A percentile compares a stretch with the other conserved stretches of the same genome.
These are phyloP conservation scores for Pseudomyrmex gracilis DNA, from an alignment of 1,140 invertebrate species.

Conservation along the genomic window DNA sequence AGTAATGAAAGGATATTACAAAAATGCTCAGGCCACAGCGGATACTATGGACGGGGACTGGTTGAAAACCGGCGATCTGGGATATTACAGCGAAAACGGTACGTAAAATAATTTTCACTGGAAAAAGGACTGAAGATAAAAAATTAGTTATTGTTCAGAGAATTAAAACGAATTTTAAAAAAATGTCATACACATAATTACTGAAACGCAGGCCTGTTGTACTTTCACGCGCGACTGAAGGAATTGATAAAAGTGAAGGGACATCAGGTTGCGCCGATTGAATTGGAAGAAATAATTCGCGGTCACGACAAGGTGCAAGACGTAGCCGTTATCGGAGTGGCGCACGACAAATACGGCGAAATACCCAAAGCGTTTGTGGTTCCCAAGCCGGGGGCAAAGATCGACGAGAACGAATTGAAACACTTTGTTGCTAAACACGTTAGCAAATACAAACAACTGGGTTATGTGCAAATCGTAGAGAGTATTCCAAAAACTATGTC, in stretches of 20 bases:
- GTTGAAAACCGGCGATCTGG: slow-evolving; percentile 93
- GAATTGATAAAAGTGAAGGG: slow-evolving; percentile 88
- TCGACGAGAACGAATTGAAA: slow-evolving; percentile 85
- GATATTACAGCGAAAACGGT: slow-evolving; percentile 82
- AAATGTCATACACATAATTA: slow-evolving; percentile 81
- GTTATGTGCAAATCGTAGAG: slow-evolving; percentile 89
- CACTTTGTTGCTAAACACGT: slow-evolving; percentile 86
- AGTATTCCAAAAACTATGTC: slow-evolving; percentile 90
- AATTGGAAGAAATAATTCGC: slow-evolving; percentile 77
- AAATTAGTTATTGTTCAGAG: slow-evolving; percentile 48
- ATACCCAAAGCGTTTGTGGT: slow-evolving; percentile 90
- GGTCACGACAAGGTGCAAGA: slow-evolving; percentile 88
- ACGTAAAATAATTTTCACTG: no score
- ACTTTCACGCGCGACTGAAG: slow-evolving; percentile 86
- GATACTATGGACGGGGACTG: slow-evolving; percentile 88
- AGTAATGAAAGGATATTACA: slow-evolving; percentile 86
- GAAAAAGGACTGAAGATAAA: background rate
- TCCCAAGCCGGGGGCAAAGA: slow-evolving; percentile 80
- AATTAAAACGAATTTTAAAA: slow-evolving; percentile 86
- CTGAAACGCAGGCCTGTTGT: slow-evolving; percentile 80
- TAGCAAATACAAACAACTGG: slow-evolving; percentile 88
- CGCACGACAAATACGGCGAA: slow-evolving; percentile 90
- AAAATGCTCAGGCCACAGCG: slow-evolving; percentile 85
- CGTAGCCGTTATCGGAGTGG: slow-evolving; percentile 93
- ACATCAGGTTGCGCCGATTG: slow-evolving; percentile 81